Conservation (phyloP, 2,113 vertebrate species). For the Eurypyga helias region DNA sequence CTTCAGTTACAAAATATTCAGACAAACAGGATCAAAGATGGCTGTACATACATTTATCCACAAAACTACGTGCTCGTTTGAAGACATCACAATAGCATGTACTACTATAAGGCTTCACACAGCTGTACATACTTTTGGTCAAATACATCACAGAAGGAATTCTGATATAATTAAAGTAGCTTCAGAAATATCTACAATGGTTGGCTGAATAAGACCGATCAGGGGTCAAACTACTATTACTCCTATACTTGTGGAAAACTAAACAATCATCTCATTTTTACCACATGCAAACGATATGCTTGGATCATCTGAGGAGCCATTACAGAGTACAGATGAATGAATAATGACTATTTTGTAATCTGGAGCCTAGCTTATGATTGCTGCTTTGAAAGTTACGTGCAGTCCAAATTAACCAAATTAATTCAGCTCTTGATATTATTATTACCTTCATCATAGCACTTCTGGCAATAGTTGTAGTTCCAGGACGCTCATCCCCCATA, state of each 20-base stretch:
- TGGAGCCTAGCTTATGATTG: neutral
- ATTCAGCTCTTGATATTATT: neutral
- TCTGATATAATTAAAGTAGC: neutral
- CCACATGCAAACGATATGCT: neutral
- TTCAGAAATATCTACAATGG: neutral
- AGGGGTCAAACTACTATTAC: neutral
- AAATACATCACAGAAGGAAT: neutral
- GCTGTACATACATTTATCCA: neutral
- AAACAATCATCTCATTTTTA: neutral
- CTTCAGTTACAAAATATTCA: slow-evolving; percentile 35
- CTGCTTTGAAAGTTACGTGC: neutral
- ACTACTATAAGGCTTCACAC: neutral
- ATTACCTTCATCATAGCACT: slow-evolving; percentile 98
- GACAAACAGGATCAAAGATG: slow-evolving; percentile 29
- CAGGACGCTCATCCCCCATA: slow-evolving; percentile 86
- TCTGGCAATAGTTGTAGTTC: slow-evolving; percentile 87
- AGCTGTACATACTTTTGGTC: neutral
- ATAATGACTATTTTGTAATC: neutral
- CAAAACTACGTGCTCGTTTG: neutral
- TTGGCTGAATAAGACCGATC: neutral
- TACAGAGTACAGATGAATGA: neutral
- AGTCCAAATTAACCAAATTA: neutral
- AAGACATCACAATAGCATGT: slow-evolving; percentile 10
- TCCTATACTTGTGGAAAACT: neutral
- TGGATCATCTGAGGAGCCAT: neutral